These are phyloP conservation scores for Tachysurus vachellii DNA, from an alignment of 2,113 vertebrate species.

Conservation along the genomic window DNA sequence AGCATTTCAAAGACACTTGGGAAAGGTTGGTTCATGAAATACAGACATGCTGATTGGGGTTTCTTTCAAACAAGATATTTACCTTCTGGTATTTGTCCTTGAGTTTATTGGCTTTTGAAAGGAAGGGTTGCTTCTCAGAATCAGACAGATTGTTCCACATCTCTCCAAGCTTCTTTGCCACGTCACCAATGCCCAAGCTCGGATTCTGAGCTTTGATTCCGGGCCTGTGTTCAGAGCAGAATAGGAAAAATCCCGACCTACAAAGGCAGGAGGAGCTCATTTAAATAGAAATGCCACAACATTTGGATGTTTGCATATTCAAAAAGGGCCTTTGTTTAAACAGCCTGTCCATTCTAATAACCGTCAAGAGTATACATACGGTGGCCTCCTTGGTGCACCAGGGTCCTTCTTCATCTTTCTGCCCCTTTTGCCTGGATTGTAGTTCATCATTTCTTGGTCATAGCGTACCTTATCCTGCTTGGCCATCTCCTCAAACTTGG, in stretches of 20 bases:
- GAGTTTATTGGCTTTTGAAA: conserved; percentile 82
- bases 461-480: conserved; percentile 87
- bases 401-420: conserved; percentile 85
- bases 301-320: not conserved
- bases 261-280: not conserved
- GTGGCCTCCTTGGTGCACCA: conserved; percentile 83
- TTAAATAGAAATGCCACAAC: not conserved
- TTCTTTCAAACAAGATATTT: conserved; percentile 3
- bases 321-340: not conserved
- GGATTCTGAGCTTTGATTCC: conserved; percentile 85
- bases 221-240: conserved; percentile 84
- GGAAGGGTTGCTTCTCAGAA: conserved; percentile 82
- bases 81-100: conserved; percentile 90
- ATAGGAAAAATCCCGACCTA: conserved; percentile 87
- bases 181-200: conserved; percentile 81
- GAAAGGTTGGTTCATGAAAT: not conserved
- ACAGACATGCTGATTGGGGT: not conserved
- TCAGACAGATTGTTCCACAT: conserved; percentile 88
- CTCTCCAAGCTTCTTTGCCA: conserved; percentile 84
- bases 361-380: conserved; percentile 71
- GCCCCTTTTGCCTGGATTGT: conserved; percentile 78
- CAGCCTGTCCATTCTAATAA: not conserved
- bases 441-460: conserved; percentile 87
- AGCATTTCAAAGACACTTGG: not conserved
- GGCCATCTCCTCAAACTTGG: conserved; percentile 87